Conservation (phyloP, 2,113 vertebrate genomes). For the Xiphophorus couchianus region DNA sequence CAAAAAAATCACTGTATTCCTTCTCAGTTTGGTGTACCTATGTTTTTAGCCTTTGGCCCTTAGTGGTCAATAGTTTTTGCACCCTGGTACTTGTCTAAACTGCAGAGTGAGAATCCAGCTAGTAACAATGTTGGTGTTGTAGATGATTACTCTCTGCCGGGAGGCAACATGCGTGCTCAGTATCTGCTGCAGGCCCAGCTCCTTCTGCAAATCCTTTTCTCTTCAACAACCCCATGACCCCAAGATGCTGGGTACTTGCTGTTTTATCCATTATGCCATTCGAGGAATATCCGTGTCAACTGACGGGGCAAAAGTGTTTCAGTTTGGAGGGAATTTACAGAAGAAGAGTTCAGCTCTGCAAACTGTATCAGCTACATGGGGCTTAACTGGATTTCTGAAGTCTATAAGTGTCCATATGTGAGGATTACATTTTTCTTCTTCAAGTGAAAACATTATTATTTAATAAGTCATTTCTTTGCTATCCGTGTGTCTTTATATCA, state of each 20-base stretch:
- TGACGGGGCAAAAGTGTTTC: slow-evolving; percentile 22
- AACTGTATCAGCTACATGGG: slow-evolving; percentile 18
- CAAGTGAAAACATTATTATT: slow-evolving; percentile 37
- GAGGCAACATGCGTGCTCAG: slow-evolving; percentile 46
- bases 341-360: slow-evolving; percentile 7
- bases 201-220: slow-evolving; percentile 49
- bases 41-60: slow-evolving; percentile 31
- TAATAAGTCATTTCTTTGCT: slow-evolving; percentile 5
- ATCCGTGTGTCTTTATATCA: slow-evolving; percentile 3
- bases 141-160: slow-evolving; percentile 61
- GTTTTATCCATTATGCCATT: slow-evolving; percentile 38
- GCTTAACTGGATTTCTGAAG: slow-evolving; percentile 30
- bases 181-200: slow-evolving; percentile 48
- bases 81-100: slow-evolving; percentile 32
- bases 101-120: slow-evolving; percentile 37
- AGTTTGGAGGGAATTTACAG: slow-evolving; percentile 26
- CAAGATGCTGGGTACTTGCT: slow-evolving; percentile 8
- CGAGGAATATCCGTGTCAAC: slow-evolving; percentile 38
- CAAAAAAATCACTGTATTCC: too few species aligned
- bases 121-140: slow-evolving; percentile 57
- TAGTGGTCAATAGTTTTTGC: slow-evolving; percentile 36
- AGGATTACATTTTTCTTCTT: slow-evolving; percentile 18
- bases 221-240: slow-evolving; percentile 11
- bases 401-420: slow-evolving; percentile 5
- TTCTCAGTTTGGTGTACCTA: background rate